Evolutionary conservation across 2,113 vertebrate genomes (phyloP).

Genomic region (Vireo altiloquus): DNA sequence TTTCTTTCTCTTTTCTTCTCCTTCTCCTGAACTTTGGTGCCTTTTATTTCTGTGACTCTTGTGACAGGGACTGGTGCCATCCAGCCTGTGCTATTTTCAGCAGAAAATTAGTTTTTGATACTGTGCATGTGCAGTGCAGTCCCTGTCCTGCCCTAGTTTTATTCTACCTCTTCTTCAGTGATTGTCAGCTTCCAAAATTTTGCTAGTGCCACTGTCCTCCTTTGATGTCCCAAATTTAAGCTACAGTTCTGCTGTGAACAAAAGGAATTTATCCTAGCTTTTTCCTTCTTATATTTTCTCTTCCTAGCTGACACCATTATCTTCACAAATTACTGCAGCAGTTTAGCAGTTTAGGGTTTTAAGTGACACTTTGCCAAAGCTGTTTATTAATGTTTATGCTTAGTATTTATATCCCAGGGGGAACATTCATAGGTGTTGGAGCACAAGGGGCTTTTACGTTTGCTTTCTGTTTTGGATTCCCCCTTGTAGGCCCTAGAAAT

Average conservation of each 20-base stretch:
- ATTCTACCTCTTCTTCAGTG: neutral
- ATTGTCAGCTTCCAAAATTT: neutral
- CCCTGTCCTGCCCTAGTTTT: neutral
- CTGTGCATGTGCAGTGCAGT: neutral
- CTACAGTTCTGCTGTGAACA: neutral
- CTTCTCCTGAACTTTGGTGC: neutral
- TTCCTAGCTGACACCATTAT: neutral
- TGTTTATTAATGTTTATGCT: neutral
- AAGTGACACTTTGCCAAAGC: neutral
- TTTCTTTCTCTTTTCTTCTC: neutral
- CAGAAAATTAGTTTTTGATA: neutral
- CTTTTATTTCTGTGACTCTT: neutral
- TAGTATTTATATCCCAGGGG: neutral
- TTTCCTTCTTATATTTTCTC: neutral
- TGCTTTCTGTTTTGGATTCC: neutral
- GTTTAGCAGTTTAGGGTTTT: neutral
- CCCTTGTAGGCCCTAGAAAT: neutral
- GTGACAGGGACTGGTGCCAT: neutral
- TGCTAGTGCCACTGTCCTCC: neutral
- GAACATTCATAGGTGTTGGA: neutral
- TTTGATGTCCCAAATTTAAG: neutral
- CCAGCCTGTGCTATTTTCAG: neutral
- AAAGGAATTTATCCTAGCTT: neutral
- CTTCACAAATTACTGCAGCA: neutral
- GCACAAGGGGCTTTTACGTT: neutral